A percentile compares a stretch with the other conserved stretches of the same genome.
phyloP scores from a whole-genome alignment of 2,888 invertebrate species.

The Epiblema foenella region DNA sequence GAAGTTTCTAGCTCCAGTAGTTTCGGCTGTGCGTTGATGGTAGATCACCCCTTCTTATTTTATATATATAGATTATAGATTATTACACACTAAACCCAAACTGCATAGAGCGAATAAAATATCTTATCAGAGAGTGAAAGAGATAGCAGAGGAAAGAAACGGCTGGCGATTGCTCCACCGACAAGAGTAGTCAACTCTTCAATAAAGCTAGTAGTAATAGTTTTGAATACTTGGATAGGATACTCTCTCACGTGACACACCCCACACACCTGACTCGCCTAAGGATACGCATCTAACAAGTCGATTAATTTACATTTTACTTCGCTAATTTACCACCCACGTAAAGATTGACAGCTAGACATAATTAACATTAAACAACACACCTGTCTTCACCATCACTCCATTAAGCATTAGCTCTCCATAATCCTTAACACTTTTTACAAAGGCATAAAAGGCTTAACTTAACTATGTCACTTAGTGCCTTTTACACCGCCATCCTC shows the following conservation, averaged over 20 bases:
- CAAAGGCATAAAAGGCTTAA: background rate
- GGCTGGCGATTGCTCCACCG: too few species aligned
- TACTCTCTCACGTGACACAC: background rate
- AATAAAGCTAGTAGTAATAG: too few species aligned
- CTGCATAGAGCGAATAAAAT: too few species aligned
- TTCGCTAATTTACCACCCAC: constrained; percentile 29
- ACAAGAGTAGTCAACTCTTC: too few species aligned
- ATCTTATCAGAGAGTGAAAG: too few species aligned
- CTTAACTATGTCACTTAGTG: too few species aligned
- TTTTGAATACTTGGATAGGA: background rate
- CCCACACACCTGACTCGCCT: background rate
- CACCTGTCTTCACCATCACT: constrained; percentile 18
- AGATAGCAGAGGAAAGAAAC: too few species aligned
- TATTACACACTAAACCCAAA: too few species aligned
- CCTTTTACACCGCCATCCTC: background rate
- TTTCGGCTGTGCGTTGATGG: too few species aligned
- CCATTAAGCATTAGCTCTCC: constrained; percentile 19
- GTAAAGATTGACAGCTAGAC: constrained; percentile 1
- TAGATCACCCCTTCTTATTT: too few species aligned
- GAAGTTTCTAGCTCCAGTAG: too few species aligned
- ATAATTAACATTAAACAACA: constrained; percentile 21
- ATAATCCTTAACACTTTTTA: background rate
- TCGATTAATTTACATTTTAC: background rate
- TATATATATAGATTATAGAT: too few species aligned
- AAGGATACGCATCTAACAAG: background rate